phyloP scores from a whole-genome alignment of 2,888 invertebrate species.

The Lepidocyrtoides sp. region DNA sequence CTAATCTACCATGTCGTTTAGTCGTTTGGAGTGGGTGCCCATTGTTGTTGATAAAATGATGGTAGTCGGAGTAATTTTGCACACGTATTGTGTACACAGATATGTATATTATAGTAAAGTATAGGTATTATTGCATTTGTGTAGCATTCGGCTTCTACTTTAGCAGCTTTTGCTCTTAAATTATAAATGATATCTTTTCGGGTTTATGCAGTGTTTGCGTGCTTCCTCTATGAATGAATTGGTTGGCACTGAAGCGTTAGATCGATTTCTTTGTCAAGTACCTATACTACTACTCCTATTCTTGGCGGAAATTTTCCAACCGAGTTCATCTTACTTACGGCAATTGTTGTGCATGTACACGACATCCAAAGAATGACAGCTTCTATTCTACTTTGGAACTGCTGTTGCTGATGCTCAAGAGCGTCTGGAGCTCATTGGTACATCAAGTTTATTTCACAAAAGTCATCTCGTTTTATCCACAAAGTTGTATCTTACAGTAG shows the following conservation, averaged over 20 bases:
- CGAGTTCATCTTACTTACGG: background rate
- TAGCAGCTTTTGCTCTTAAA: slow-evolving; percentile 42
- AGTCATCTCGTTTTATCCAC: background rate
- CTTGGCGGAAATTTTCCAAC: slow-evolving; percentile 6
- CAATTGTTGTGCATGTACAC: background rate
- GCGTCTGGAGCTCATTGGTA: background rate
- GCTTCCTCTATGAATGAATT: slow-evolving; percentile 20
- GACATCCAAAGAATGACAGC: background rate
- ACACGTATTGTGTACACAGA: background rate
- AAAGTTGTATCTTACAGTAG: background rate
- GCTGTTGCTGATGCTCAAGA: background rate
- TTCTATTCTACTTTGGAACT: background rate
- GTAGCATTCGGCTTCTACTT: background rate
- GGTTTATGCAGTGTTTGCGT: slow-evolving; percentile 23
- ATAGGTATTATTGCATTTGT: background rate
- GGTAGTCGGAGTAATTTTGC: background rate
- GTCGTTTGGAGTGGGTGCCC: background rate
- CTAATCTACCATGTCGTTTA: background rate
- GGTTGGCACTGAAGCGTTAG: slow-evolving; percentile 32
- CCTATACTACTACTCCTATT: background rate
- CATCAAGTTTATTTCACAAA: background rate
- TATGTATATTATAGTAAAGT: background rate
- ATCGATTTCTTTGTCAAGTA: slow-evolving; percentile 45
- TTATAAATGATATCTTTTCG: slow-evolving; percentile 30
- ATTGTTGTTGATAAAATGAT: background rate